Conservation (phyloP, 92 coral and sea anemone species). For the Pocillopora meandrina region DNA sequence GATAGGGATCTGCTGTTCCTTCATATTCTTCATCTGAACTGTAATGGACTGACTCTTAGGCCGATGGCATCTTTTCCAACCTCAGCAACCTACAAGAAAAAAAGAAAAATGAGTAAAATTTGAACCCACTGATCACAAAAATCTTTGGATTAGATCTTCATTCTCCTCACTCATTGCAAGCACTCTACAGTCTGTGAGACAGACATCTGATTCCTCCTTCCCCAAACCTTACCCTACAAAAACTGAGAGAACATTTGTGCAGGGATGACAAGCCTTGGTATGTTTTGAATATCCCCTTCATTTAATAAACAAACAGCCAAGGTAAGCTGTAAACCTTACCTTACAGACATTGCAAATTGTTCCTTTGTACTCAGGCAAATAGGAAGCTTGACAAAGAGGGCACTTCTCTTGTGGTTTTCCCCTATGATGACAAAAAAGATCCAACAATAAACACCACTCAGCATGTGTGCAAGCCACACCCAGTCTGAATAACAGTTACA, state of each 20-base stretch:
- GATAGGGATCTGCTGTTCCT: not conserved
- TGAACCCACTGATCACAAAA: not conserved
- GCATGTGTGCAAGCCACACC: not conserved
- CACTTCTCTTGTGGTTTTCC: conserved; percentile 99
- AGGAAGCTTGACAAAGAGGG: conserved; percentile 92
- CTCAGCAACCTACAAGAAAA: conserved; percentile 80
- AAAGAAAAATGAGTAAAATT: not conserved
- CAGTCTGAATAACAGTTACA: too few species aligned
- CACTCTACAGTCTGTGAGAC: too few species aligned
- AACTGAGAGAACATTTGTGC: too few species aligned
- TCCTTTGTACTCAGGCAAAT: conserved; percentile 95
- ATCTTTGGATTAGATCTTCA: not conserved
- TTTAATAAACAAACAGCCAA: not conserved
- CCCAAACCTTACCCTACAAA: too few species aligned
- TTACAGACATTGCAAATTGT: conserved; percentile 89
- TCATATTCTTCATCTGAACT: conserved; percentile 73
- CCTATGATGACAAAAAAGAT: conserved; percentile 36
- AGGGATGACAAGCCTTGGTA: not conserved
- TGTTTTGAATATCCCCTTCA: not conserved
- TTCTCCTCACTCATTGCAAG: not conserved
- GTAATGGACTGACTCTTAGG: conserved; percentile 88
- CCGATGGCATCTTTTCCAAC: conserved; percentile 97
- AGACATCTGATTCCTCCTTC: too few species aligned
- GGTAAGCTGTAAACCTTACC: conserved; percentile 41
- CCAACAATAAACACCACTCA: not conserved